Evolutionary conservation across 2,113 vertebrate genomes (phyloP), one percentile per base, ranked within the genome.

Genomic region (Blennius ocellaris): DNA sequence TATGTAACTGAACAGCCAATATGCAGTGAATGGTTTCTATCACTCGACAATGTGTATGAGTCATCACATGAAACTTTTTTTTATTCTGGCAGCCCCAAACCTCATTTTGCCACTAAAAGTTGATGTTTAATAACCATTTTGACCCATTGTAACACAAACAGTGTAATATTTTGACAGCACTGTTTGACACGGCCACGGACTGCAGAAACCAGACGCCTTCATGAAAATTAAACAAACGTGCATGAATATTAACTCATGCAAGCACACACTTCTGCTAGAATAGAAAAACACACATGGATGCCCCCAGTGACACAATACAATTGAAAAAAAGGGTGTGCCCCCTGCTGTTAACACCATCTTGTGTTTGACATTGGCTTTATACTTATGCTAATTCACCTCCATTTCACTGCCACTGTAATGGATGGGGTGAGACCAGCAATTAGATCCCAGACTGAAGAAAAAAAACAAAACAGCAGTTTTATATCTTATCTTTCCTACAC

Each of bases 311-410:
- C 72, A 84, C 59, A 78, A 55, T 82, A 38, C 50, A 52, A 52
- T 50, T 59, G 61, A 60, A 79, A 81, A 89, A 58, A 61, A 12
- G 70, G 60, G 78, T 78, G 67, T 78, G 76, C 69, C 74, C 69
- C 77, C 88, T 67, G 78, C 86, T 88, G 88, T 87, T 91, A 80
- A 84, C 80, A 87, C 82, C 85, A 83, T 89, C 80, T 91, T 89
- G 81, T 87, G 84, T 82, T 87, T 89, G 85, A 88, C 88, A 84
- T 76, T 61, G 62, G 62, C 84, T 86, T 86, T 83, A 86, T 90
- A 75, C 81, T 81, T 89, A 89, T 91, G 90, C 84, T 86, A 89
- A 92, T 90, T 86, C 75, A 58, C 77, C 72, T 86, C 82, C 77
- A 86, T 89, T 88, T 88, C 70, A 53, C 67, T 17, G 41, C 80